A percentile compares a stretch with the other conserved stretches of the same genome.
phyloP scores from a whole-genome alignment of 2,888 invertebrate genomes.

The Caenorhabditis macrosperma region DNA sequence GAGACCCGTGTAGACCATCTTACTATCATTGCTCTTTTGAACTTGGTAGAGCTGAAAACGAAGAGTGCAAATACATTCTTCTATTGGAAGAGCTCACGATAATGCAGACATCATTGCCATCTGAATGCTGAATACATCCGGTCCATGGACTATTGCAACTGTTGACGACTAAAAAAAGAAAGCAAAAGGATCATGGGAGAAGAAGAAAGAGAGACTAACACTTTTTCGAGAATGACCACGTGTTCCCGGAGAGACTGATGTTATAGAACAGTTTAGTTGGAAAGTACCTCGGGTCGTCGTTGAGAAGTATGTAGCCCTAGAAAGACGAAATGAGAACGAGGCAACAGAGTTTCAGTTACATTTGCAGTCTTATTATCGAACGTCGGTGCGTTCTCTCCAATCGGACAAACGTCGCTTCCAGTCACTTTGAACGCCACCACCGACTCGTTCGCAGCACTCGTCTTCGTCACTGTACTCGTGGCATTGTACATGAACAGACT shows the following conservation, averaged over 20 bases:
- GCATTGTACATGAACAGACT: slow-evolving; percentile 2
- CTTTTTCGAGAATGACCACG: slow-evolving; percentile 12
- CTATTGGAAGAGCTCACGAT: neutral
- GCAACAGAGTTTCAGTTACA: neutral
- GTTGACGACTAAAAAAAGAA: too few relatives aligned
- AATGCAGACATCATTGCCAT: slow-evolving; percentile 8
- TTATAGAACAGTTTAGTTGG: slow-evolving; percentile 17
- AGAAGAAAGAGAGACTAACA: neutral
- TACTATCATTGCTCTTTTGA: neutral
- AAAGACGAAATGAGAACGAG: neutral
- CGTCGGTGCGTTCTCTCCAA: slow-evolving; percentile 29
- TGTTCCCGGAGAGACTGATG: slow-evolving; percentile 9
- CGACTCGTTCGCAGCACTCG: neutral
- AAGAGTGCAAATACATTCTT: neutral
- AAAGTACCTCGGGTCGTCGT: neutral
- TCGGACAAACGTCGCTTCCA: slow-evolving; percentile 20
- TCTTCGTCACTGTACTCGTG: neutral
- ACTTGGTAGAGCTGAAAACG: neutral
- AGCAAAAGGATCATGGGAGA: too few relatives aligned
- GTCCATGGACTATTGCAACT: neutral
- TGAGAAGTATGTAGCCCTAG: slow-evolving; percentile 16
- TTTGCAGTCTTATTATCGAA: slow-evolving; percentile 31
- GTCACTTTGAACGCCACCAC: slow-evolving; percentile 27
- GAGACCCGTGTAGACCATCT: neutral
- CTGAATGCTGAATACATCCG: neutral